These are phyloP conservation scores for Lutraria lutraria DNA, from an alignment of 2,888 invertebrate species.

Conservation along the genomic window DNA sequence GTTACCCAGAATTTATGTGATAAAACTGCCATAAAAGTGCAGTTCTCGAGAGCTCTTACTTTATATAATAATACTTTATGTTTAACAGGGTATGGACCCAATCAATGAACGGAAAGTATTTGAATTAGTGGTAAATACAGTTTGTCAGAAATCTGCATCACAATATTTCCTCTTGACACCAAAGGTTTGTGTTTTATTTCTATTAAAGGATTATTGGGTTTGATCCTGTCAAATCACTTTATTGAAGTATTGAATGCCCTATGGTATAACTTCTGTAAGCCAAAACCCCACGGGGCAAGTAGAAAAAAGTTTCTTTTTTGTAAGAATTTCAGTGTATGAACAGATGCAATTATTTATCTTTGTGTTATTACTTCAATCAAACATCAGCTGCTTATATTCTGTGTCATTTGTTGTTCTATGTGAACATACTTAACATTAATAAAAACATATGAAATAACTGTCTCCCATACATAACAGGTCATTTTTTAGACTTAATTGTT, in stretches of 20 bases:
- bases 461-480: not conserved
- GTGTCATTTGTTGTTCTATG: too few species aligned
- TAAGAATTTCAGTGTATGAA: not conserved
- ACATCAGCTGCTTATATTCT: too few species aligned
- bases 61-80: not conserved
- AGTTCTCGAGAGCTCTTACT: too few species aligned
- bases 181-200: conserved; percentile 90
- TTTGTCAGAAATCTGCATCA: conserved; percentile 90
- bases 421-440: not conserved
- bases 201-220: not conserved
- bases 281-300: not conserved
- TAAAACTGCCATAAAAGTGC: too few species aligned
- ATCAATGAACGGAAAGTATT: conserved; percentile 86
- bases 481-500: not conserved
- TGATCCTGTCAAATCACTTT: not conserved
- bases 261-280: not conserved
- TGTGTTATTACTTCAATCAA: not conserved
- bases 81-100: conserved; percentile 86
- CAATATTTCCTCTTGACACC: conserved; percentile 97
- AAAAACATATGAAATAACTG: too few species aligned
- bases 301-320: not conserved
- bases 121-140: conserved; percentile 87
- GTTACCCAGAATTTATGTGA: too few species aligned
- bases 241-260: not conserved
- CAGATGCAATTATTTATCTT: not conserved